Evolutionary conservation across 2,113 vertebrate genomes (phyloP).

Genomic region (Amblyopsis rosae): DNA sequence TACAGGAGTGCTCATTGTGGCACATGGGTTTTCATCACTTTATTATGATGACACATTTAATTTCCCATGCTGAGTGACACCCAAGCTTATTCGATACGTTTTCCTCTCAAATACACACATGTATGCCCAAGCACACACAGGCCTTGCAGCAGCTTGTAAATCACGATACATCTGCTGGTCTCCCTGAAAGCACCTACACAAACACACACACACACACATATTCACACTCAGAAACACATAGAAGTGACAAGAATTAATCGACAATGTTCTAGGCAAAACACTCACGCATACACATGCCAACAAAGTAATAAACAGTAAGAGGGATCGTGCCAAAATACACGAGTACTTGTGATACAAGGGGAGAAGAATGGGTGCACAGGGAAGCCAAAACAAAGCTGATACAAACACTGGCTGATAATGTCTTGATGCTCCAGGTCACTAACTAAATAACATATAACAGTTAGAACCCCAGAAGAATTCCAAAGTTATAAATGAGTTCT

Average conservation of each 20-base stretch:
- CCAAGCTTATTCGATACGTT: slow-evolving; percentile 10
- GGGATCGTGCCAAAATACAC: slow-evolving; percentile 8
- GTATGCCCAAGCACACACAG: neutral
- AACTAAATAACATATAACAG: slow-evolving; percentile 11
- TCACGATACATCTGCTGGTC: neutral
- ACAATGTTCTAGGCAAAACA: neutral
- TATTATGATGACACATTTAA: slow-evolving; percentile 40
- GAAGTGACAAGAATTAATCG: too few species aligned
- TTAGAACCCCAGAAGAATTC: too few species aligned
- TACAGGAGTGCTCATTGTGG: neutral
- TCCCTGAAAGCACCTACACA: neutral
- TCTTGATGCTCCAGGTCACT: slow-evolving; percentile 9
- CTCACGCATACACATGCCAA: neutral
- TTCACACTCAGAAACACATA: neutral
- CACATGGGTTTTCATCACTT: slow-evolving; percentile 2
- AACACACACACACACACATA: neutral
- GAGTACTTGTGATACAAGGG: neutral
- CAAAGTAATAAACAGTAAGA: slow-evolving; percentile 8
- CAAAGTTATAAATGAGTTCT: too few species aligned
- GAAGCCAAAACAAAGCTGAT: neutral
- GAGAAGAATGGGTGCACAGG: neutral
- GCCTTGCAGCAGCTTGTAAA: neutral
- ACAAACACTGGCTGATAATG: slow-evolving; percentile 12
- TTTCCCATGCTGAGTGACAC: slow-evolving; percentile 5
- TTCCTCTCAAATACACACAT: neutral